Evolutionary conservation across 2,113 vertebrate species (phyloP).

Genomic region (Reinhardtius hippoglossoides): DNA sequence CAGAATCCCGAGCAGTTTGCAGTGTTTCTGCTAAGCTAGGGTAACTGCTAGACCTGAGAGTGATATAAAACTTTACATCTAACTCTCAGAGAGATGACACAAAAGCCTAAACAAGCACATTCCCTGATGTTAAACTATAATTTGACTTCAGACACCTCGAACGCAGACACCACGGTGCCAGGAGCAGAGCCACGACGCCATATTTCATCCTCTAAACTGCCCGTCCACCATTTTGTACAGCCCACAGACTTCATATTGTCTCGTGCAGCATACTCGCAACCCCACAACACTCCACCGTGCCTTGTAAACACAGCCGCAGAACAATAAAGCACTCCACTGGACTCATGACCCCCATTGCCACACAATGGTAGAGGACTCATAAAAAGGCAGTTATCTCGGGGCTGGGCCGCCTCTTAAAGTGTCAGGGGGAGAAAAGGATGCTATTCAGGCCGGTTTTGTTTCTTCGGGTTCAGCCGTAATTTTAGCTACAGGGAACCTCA

Average conservation of each 20-base stretch:
- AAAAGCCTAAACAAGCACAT: not conserved
- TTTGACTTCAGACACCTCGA: not conserved
- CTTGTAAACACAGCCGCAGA: conserved; percentile 80
- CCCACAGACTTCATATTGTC: conserved; percentile 72
- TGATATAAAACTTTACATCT: not conserved
- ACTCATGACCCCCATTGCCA: conserved; percentile 82
- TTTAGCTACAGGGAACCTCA: conserved; percentile 51
- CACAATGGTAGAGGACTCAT: conserved; percentile 85
- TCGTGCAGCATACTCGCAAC: conserved; percentile 64
- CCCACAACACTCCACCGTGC: conserved; percentile 65
- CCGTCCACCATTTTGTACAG: conserved; percentile 67
- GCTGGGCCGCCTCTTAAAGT: conserved; percentile 83
- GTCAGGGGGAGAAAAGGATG: conserved; percentile 74
- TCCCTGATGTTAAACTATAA: not conserved
- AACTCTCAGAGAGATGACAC: conserved; percentile 17
- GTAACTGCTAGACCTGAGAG: no score
- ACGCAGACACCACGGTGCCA: not conserved
- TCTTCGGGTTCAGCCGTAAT: conserved; percentile 60
- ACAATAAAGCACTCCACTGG: conserved; percentile 88
- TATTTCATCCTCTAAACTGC: conserved; percentile 57
- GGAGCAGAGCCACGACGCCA: conserved; percentile 4
- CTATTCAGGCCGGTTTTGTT: conserved; percentile 72
- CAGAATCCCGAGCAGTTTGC: no score
- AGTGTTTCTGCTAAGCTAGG: no score
- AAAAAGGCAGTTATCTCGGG: conserved; percentile 87